Percentiles rank a stretch among this genome's conserved stretches.
Evolutionary conservation across 2,113 vertebrate genomes (phyloP).

Genomic region (Gadus macrocephalus): DNA sequence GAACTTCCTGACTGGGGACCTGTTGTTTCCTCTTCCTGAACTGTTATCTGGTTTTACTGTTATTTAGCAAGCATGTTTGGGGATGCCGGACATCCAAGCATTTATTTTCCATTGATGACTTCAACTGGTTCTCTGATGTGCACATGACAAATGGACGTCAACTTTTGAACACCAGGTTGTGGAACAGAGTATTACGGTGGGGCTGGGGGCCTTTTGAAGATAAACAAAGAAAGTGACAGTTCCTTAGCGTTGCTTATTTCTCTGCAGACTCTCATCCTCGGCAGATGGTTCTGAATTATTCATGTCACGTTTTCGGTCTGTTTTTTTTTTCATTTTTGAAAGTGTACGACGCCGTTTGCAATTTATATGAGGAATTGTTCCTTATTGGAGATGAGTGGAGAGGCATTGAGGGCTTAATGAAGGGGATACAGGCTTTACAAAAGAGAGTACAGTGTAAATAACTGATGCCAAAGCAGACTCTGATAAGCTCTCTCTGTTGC

Average conservation of each 20-base stretch:
- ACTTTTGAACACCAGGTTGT: too few species aligned
- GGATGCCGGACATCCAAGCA: too few species aligned
- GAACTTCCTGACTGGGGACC: too few species aligned
- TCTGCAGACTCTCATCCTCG: conserved; percentile 41
- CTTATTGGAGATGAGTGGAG: conserved; percentile 30
- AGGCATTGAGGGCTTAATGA: conserved; percentile 29
- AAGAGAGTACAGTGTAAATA: conserved; percentile 32
- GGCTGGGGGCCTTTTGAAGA: conserved; percentile 21
- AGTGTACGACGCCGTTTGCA: conserved; percentile 39
- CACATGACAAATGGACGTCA: too few species aligned
- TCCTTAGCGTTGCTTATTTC: conserved; percentile 44
- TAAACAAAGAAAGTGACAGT: conserved; percentile 45
- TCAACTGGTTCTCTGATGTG: too few species aligned
- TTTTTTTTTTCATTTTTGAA: conserved; percentile 28
- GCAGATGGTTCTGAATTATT: conserved; percentile 75
- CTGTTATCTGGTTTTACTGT: too few species aligned
- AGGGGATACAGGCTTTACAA: conserved; percentile 24
- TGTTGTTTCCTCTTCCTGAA: too few species aligned
- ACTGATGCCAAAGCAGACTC: conserved; percentile 11
- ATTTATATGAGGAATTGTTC: conserved; percentile 58
- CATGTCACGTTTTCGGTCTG: conserved; percentile 47
- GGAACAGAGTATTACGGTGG: too few species aligned
- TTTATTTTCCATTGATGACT: too few species aligned
- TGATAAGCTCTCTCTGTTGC: background rate
- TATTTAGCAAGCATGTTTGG: too few species aligned